Percentiles rank a stretch among this genome's conserved stretches.
phyloP scores from a whole-genome alignment of 1,140 invertebrate species.

The Pomacea maculata region DNA sequence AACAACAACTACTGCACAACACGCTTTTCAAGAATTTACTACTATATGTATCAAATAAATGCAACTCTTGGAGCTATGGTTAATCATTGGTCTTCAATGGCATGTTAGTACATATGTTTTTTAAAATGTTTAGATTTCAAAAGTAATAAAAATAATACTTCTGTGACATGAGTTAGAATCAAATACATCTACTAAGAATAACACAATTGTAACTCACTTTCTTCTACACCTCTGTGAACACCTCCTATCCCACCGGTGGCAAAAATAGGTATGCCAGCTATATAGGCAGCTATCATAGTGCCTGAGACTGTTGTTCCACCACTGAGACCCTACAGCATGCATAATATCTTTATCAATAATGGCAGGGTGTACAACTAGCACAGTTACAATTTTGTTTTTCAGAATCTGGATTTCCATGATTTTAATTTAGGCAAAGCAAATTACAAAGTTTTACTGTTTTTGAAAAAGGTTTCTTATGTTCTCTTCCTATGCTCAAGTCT shows the following conservation, averaged over 20 bases:
- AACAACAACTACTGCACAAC: too few relatives aligned
- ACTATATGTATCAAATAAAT: too few relatives aligned
- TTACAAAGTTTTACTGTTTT: not conserved
- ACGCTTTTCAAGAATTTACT: too few relatives aligned
- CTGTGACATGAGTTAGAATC: too few relatives aligned
- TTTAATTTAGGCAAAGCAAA: not conserved
- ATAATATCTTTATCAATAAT: not conserved
- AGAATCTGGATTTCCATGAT: not conserved
- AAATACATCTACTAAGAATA: not conserved
- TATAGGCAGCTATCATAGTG: constrained; percentile 86
- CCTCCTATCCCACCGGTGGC: constrained; percentile 93
- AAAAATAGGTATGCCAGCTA: constrained; percentile 88
- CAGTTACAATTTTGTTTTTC: not conserved
- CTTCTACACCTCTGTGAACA: constrained; percentile 88
- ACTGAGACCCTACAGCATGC: constrained; percentile 70
- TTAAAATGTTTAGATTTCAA: too few relatives aligned
- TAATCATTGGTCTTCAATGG: too few relatives aligned
- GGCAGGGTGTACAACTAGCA: not conserved
- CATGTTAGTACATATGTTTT: too few relatives aligned
- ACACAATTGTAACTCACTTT: constrained; percentile 64
- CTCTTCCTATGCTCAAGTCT: too few relatives aligned
- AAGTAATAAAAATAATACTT: too few relatives aligned
- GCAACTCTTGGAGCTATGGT: too few relatives aligned
- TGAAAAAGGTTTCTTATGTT: too few relatives aligned
- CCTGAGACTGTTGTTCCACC: constrained; percentile 97